Evolutionary conservation across 2,888 invertebrate genomes (phyloP), one percentile per base, ranked within the genome.

Genomic region (Plagodis dolabraria): DNA sequence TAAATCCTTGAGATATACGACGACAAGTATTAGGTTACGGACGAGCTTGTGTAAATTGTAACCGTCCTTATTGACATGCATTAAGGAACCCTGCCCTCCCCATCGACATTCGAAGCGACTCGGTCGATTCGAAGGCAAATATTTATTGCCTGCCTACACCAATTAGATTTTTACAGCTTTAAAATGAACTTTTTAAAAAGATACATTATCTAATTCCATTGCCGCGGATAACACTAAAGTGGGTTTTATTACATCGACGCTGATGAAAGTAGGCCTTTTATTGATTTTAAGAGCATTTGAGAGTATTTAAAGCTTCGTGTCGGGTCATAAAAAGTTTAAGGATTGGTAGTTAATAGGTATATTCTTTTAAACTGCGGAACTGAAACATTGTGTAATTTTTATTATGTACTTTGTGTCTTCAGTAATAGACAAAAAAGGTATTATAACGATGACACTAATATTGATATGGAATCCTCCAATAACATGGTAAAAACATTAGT

Each of bases 261-360:
- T 88, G 87, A 87, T 87, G 86, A 86, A 88, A 88, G 82, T 86
- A 89, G 87, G 81, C 79, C 71, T 88, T 89, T 90, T 89, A 92
- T 89, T 89, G 89, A 89, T 88, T 89, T 89, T 87, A 87, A 88
- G 85, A 81, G 82, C 82, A 81, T 87, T 87, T 85, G 74, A 83
- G 84, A 87, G 87, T 85, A 87, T 90, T 92, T 87, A 85, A 85
- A 83, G 83, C 82, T 82, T 82, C 81, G 79, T 82, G 78, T 81
- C 76, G 80, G 70, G 74, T 71, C 79, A 81, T 89, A 86, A 89
- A 87, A 87, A 85, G 76, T 85, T 86, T 85, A 82, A 84, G 79
- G 80, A 77, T 74, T 76, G 72, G 77, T 79, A 83, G 82, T 84
- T 85, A 84, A 86, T 85, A 81, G 82, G 74, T 74, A 76, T 75